Base-by-base conservation (phyloP, 2,797 vertebrate species). In the Gambelia wislizenii region DNA sequence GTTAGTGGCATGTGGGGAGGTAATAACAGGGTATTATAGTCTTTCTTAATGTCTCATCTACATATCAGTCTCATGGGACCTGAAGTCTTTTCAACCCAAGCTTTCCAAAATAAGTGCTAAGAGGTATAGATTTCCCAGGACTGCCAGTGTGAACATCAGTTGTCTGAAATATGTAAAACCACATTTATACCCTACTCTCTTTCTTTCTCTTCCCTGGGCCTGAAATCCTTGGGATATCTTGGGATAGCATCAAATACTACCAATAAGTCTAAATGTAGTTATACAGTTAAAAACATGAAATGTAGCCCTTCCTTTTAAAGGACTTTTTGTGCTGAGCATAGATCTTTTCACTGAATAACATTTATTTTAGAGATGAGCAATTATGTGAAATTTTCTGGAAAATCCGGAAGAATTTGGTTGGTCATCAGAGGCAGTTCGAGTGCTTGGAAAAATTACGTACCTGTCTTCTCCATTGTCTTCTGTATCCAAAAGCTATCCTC, bases 11-110 rank as follows among this genome's bases (percentile, higher is more conserved):
- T 76, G 84, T 87, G 76, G 72, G 30, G 49, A 92, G 91, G 59
- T 80, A 91, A 54, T 67, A 33, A 36, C 27, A 61, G 91, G 8
- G 42, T 89, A 3, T 85, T 92, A 85, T 7, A 3, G 2, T 70
- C 56, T 92, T 95, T 92, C 89, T 91, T 85, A 90, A 13, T 90
- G 84, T 92, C 72, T 95, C 87, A 90, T 76, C 77, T 82, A 9
- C 76, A 85, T 8, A 80, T 61, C 74, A 91, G 33, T 83, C 18
- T 92, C 10, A 30, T 70, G 44, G 89, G 88, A 87, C 49, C 33
- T 86, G 84, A 89, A 87, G n/a, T 2, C 80, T 95, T 64, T 92
- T 89, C 42, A 84, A 22, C 3, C 20, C 27, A 9, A 14, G 91
- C 54, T 87, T 90, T 90, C 88, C 86, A 27, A 89, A 91, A 4